A percentile compares a stretch with the other conserved stretches of the same genome.
Evolutionary conservation across 2,797 vertebrate genomes (phyloP).

Genomic region (Tarsius wallacei): DNA sequence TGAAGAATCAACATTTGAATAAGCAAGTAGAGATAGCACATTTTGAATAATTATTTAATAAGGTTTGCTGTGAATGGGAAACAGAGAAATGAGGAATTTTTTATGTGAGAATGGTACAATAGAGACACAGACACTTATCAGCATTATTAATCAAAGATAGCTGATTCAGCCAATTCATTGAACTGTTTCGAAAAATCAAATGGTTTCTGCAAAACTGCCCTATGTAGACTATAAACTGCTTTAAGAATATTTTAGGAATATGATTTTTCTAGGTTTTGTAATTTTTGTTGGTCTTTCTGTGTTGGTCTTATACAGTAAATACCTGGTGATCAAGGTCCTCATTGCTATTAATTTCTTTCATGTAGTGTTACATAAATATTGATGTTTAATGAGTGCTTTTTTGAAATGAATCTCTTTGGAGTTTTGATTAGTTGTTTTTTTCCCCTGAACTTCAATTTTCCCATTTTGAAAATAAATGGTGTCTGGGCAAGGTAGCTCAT

Average conservation of each 20-base stretch:
- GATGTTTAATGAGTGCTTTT: background rate
- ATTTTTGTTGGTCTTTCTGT: background rate
- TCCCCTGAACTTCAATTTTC: background rate
- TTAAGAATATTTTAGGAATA: slow-evolving; percentile 7
- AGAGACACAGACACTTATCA: background rate
- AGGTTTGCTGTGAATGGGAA: background rate
- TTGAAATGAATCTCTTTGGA: background rate
- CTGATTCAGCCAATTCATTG: background rate
- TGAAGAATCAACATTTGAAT: background rate
- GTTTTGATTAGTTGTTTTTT: background rate
- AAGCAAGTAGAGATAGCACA: background rate
- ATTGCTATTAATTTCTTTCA: background rate
- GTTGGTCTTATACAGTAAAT: background rate
- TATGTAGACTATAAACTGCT: background rate
- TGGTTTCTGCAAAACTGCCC: background rate
- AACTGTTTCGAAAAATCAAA: slow-evolving; percentile 37
- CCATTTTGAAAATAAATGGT: slow-evolving; percentile 18
- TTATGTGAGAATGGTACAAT: background rate
- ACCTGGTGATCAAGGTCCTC: background rate
- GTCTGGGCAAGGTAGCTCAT: background rate
- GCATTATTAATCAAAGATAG: background rate
- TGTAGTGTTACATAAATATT: background rate
- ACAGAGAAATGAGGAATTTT: background rate
- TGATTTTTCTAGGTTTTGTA: background rate
- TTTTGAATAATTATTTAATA: slow-evolving; percentile 31